Conservation (phyloP, 1,140 invertebrate species). For the Eupeodes corollae region DNA sequence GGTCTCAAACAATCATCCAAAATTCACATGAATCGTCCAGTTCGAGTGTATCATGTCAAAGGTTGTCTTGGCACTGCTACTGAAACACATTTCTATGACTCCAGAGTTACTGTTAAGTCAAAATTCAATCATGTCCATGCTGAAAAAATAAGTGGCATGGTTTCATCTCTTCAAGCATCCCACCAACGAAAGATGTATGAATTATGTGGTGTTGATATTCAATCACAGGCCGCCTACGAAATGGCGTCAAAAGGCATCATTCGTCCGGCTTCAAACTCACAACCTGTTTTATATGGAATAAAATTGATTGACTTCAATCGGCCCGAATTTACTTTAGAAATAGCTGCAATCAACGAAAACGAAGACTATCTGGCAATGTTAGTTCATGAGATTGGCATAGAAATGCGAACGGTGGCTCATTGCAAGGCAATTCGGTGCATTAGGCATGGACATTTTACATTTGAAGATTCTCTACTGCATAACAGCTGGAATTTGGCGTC, state of each 20-base stretch:
- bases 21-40: conserved; percentile 44
- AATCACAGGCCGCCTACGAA: conserved; percentile 82
- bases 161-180: conserved; percentile 64
- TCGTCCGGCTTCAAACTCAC: conserved; percentile 53
- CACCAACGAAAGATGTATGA: conserved; percentile 75
- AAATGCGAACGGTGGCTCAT: conserved; percentile 65
- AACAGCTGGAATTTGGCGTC: conserved; percentile 72
- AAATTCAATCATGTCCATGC: conserved; percentile 57
- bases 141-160: conserved; percentile 53
- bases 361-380: conserved; percentile 61
- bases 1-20: conserved; percentile 44
- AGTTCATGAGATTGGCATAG: conserved; percentile 67
- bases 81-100: conserved; percentile 58
- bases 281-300: conserved; percentile 77
- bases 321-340: conserved; percentile 82
- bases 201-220: conserved; percentile 61
- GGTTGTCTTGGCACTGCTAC: conserved; percentile 70
- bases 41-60: conserved; percentile 62
- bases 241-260: conserved; percentile 67
- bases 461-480: conserved; percentile 60
- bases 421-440: conserved; percentile 70
- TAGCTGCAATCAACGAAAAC: conserved; percentile 74
- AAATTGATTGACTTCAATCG: conserved; percentile 68
- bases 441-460: conserved; percentile 68
- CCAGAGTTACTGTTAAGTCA: conserved; percentile 58